Evolutionary conservation across 2,888 invertebrate genomes (phyloP).

Genomic region (Heliconius ismenius): DNA sequence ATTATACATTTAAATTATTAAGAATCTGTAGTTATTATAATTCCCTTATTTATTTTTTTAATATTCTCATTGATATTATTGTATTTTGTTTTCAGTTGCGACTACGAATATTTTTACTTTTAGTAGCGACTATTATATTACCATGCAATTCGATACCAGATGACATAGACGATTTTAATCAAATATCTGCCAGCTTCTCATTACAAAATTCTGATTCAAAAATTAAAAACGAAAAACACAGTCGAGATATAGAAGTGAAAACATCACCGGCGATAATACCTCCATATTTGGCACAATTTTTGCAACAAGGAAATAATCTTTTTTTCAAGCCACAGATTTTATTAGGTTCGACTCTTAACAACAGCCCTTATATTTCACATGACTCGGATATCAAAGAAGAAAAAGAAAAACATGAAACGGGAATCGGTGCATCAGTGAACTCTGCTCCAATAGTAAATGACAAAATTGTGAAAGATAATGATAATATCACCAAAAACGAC

Average conservation of each 20-base stretch:
- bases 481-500: background rate
- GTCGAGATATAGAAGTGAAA: conserved; percentile 8
- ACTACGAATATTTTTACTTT: conserved; percentile 21
- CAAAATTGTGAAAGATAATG: background rate
- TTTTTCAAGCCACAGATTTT: conserved; percentile 54
- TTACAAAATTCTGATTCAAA: conserved; percentile 10
- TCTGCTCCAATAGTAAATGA: background rate
- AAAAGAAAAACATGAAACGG: background rate
- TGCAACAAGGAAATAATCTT: conserved; percentile 56
- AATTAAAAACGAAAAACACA: conserved; percentile 19
- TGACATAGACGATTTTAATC: conserved; percentile 32
- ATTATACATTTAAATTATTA: background rate
- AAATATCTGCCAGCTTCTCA: conserved; percentile 12
- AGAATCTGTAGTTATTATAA: no score
- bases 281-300: conserved; percentile 44
- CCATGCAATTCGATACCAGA: conserved; percentile 26
- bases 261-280: background rate
- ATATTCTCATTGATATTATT: background rate
- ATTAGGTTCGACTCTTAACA: conserved; percentile 24
- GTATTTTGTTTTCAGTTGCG: conserved; percentile 20
- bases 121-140: conserved; percentile 10
- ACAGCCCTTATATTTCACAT: conserved; percentile 18
- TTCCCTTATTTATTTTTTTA: background rate
- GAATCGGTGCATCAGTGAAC: conserved; percentile 6
- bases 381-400: background rate